Conservation (phyloP, 2,888 invertebrate species). For the Zygothrica quintamaculata region DNA sequence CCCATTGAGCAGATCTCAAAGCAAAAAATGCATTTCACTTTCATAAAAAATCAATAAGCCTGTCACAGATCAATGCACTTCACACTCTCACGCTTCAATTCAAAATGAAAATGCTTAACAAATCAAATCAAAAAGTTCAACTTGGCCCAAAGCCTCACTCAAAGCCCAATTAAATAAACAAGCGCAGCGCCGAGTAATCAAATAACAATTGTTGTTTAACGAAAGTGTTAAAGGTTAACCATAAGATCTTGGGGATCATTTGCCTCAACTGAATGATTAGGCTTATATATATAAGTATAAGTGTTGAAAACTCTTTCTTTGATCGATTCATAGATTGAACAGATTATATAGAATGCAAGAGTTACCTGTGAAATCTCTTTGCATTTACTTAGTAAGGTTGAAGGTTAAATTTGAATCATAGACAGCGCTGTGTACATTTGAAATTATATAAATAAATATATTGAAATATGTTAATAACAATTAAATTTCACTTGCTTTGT, state of each 20-base stretch:
- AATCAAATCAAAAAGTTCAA: slow-evolving; percentile 20
- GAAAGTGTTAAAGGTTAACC: slow-evolving; percentile 31
- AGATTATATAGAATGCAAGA: too few relatives aligned
- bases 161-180: slow-evolving; percentile 53
- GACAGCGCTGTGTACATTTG: slow-evolving; percentile 64
- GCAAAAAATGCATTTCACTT: slow-evolving; percentile 75
- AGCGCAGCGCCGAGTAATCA: slow-evolving; percentile 13
- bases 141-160: slow-evolving; percentile 26
- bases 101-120: slow-evolving; percentile 32
- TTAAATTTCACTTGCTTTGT: slow-evolving; percentile 65
- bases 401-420: slow-evolving; percentile 37
- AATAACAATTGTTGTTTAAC: slow-evolving; percentile 60
- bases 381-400: too few relatives aligned
- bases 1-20: too few relatives aligned
- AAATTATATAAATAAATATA: slow-evolving; percentile 52
- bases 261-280: background rate
- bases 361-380: too few relatives aligned
- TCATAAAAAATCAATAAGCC: slow-evolving; percentile 70
- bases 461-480: slow-evolving; percentile 59
- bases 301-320: too few relatives aligned
- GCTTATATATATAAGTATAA: too few relatives aligned
- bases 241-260: background rate
- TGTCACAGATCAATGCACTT: slow-evolving; percentile 38
- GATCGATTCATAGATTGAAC: too few relatives aligned
- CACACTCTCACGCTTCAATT: slow-evolving; percentile 51